phyloP scores from a whole-genome alignment of 2,113 vertebrate species.

The Raja brachyura region DNA sequence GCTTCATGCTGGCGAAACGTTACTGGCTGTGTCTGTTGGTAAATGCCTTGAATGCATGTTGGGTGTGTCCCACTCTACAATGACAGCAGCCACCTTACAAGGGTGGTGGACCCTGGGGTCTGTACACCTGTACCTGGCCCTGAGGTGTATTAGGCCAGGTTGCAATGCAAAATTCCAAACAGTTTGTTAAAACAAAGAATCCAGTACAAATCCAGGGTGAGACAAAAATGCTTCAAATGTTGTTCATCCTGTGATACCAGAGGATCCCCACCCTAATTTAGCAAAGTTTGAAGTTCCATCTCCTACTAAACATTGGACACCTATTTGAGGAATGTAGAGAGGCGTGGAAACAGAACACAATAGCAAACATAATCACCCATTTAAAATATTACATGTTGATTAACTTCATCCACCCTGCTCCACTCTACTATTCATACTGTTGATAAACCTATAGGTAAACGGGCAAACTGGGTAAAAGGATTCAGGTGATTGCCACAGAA shows the following conservation, averaged over 20 bases:
- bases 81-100: background rate
- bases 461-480: too few relatives aligned
- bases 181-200: background rate
- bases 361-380: too few relatives aligned
- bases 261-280: background rate
- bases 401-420: too few relatives aligned
- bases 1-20: background rate
- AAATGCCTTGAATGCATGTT: background rate
- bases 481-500: too few relatives aligned
- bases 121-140: background rate
- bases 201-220: background rate
- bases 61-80: background rate
- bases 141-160: background rate
- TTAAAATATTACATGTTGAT: too few relatives aligned
- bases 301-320: too few relatives aligned
- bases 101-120: background rate
- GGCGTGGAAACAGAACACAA: too few relatives aligned
- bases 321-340: too few relatives aligned
- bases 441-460: too few relatives aligned
- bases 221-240: background rate
- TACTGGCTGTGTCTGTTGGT: background rate
- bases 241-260: background rate
- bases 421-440: too few relatives aligned
- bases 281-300: too few relatives aligned
- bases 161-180: background rate